Evolutionary conservation across 2,888 invertebrate species (phyloP).

Genomic region (Notocelia uddmanniana): DNA sequence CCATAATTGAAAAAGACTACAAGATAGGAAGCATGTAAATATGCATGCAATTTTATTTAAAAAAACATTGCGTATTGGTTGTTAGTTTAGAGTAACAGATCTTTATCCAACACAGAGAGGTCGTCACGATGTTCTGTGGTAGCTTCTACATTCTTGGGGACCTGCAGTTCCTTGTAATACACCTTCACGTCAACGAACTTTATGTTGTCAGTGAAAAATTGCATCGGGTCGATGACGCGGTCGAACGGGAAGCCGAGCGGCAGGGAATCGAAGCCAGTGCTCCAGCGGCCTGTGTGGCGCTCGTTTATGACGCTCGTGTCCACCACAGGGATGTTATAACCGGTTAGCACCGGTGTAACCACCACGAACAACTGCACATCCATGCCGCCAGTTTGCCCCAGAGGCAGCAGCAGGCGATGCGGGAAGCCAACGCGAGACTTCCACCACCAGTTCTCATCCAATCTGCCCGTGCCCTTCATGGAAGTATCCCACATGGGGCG

Average conservation of each 20-base stretch:
- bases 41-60: too few species aligned
- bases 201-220: constrained; percentile 88
- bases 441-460: constrained; percentile 84
- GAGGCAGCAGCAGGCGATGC: constrained; percentile 89
- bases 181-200: constrained; percentile 87
- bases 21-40: too few species aligned
- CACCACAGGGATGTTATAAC: constrained; percentile 73
- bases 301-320: constrained; percentile 79
- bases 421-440: constrained; percentile 87
- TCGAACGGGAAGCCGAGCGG: constrained; percentile 92
- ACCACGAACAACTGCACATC: constrained; percentile 88
- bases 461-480: constrained; percentile 54
- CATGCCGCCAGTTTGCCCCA: constrained; percentile 88
- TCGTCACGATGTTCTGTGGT: constrained; percentile 76
- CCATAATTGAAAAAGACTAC: too few species aligned
- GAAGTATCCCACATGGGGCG: constrained; percentile 63
- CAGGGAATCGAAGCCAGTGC: constrained; percentile 86
- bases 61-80: too few species aligned
- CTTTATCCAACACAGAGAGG: constrained; percentile 63
- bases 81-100: neutral
- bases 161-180: constrained; percentile 82
- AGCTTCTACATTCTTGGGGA: constrained; percentile 56
- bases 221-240: constrained; percentile 85
- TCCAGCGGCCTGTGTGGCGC: constrained; percentile 83
- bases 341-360: constrained; percentile 84